Percentiles rank a stretch among this genome's conserved stretches.
phyloP scores from a whole-genome alignment of 2,888 invertebrate species.

The Balanococcus diminutus region DNA sequence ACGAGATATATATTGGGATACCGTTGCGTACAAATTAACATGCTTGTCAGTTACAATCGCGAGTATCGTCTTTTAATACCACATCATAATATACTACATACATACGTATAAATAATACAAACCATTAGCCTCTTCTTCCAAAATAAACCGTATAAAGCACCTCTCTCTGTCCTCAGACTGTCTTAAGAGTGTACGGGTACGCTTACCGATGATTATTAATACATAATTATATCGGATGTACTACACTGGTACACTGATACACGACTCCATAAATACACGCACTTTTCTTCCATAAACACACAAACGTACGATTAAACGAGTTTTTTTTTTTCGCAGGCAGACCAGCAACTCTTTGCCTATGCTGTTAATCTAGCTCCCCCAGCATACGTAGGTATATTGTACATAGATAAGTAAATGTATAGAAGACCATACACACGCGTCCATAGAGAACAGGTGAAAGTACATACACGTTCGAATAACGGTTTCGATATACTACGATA shows the following conservation, averaged over 20 bases:
- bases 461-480: constrained; percentile 4
- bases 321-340: background rate
- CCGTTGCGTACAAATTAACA: constrained; percentile 31
- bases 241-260: no score
- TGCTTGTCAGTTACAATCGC: constrained; percentile 12
- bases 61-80: background rate
- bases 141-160: background rate
- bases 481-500: background rate
- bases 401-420: no score
- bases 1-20: background rate
- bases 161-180: background rate
- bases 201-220: background rate
- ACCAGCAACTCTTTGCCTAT: background rate
- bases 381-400: no score
- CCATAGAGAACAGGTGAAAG: no score
- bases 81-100: background rate
- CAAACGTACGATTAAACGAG: background rate
- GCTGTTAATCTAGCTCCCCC: constrained; percentile 7
- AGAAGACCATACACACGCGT: no score
- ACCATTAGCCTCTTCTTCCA: background rate
- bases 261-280: background rate
- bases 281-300: background rate
- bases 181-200: background rate
- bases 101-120: constrained; percentile 14
- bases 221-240: background rate